Evolutionary conservation across 2,888 invertebrate genomes (phyloP).

Genomic region (Buathra laborator): DNA sequence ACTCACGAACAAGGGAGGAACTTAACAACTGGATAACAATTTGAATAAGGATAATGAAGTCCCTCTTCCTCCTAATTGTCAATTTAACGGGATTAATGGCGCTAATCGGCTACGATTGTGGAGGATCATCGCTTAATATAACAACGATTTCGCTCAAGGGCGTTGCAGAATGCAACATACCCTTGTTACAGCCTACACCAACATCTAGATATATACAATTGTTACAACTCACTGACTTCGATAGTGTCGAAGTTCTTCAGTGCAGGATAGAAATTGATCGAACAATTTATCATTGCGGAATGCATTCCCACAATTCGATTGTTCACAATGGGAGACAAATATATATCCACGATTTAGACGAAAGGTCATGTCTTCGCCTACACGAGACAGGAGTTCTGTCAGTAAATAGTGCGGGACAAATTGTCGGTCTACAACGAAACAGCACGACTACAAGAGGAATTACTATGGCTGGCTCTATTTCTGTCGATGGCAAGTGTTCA

Average conservation of each 20-base stretch:
- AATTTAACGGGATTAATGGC: background rate
- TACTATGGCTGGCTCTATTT: conserved; percentile 16
- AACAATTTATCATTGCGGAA: conserved; percentile 38
- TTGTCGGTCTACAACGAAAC: background rate
- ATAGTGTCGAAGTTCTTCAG: background rate
- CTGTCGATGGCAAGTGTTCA: conserved; percentile 53
- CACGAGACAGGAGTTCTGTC: conserved; percentile 32
- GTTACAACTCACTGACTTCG: conserved; percentile 31
- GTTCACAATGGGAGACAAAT: conserved; percentile 28
- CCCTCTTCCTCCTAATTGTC: background rate
- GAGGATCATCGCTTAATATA: conserved; percentile 33
- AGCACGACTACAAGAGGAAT: conserved; percentile 20
- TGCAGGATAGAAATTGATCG: conserved; percentile 49
- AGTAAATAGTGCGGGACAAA: background rate
- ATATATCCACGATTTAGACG: conserved; percentile 34
- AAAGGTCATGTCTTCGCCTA: background rate
- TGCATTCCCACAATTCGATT: conserved; percentile 42
- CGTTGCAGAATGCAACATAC: conserved; percentile 21
- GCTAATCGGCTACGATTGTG: conserved; percentile 52
- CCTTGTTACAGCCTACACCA: background rate
- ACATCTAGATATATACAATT: conserved; percentile 17
- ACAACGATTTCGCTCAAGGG: conserved; percentile 39
- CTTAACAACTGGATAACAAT: too few species aligned
- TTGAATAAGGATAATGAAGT: too few species aligned
- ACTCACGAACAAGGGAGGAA: too few species aligned